A percentile compares a stretch with the other conserved stretches of the same genome.
Evolutionary conservation across 2,888 invertebrate genomes (phyloP).

Genomic region (Pseudococcus viburni): DNA sequence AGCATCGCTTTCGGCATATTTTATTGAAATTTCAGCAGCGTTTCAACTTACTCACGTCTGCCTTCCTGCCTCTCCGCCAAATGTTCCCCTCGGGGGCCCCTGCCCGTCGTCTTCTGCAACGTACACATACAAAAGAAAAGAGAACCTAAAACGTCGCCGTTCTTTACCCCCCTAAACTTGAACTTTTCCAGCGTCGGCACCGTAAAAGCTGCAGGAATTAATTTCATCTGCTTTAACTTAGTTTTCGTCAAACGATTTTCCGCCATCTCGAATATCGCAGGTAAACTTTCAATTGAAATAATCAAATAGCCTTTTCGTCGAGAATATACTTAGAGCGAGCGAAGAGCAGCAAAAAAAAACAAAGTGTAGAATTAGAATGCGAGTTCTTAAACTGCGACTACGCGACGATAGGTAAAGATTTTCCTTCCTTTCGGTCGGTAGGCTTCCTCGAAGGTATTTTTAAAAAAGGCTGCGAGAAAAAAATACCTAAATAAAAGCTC

Average conservation of each 20-base stretch:
- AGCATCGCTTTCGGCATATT: constrained; percentile 64
- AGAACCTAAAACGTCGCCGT: constrained; percentile 14
- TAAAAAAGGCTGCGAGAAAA: neutral
- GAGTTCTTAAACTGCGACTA: neutral
- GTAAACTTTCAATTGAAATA: constrained; percentile 66
- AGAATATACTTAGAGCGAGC: neutral
- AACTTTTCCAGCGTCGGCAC: constrained; percentile 48
- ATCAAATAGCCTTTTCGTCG: constrained; percentile 53
- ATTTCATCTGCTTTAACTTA: constrained; percentile 60
- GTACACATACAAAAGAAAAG: constrained; percentile 1
- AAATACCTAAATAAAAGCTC: neutral
- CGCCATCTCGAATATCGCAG: constrained; percentile 64
- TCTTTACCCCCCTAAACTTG: constrained; percentile 19
- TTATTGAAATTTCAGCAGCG: constrained; percentile 63
- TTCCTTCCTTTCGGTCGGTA: neutral
- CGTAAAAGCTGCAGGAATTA: constrained; percentile 64
- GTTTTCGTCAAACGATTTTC: constrained; percentile 67
- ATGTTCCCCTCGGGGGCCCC: neutral
- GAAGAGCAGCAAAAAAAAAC: neutral
- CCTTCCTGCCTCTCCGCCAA: neutral
- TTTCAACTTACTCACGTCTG: neutral
- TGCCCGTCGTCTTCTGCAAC: neutral
- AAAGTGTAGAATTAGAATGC: neutral
- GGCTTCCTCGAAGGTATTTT: neutral
- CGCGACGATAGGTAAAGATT: neutral